A percentile compares a stretch with the other conserved stretches of the same genome.
Evolutionary conservation across 2,113 vertebrate species (phyloP).

Genomic region (Noctilio leporinus): DNA sequence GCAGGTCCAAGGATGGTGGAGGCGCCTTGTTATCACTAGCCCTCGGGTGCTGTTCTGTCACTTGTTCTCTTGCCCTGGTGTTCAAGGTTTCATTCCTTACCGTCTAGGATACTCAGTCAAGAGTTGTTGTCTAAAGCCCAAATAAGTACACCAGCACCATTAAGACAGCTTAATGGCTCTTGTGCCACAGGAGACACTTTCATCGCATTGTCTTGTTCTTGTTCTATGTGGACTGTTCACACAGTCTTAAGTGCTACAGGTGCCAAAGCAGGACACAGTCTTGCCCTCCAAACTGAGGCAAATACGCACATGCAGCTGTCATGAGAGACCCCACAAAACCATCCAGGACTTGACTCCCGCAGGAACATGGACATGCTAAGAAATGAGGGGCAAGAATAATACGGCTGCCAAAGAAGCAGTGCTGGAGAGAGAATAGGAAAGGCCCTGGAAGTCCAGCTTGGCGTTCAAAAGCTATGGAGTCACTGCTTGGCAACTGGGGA

Average conservation of each 20-base stretch:
- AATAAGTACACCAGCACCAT: not conserved
- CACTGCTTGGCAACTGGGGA: not conserved
- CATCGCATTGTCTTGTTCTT: not conserved
- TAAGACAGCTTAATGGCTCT: not conserved
- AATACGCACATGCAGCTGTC: rapidly evolving
- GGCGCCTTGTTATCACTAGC: not conserved
- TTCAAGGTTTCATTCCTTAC: not conserved
- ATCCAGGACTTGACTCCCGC: not conserved
- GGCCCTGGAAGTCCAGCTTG: not conserved
- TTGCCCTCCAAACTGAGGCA: not conserved
- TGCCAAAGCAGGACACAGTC: not conserved
- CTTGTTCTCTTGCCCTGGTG: not conserved
- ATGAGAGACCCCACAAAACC: not conserved
- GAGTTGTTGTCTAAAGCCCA: not conserved
- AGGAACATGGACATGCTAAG: not conserved
- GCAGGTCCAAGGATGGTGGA: not conserved
- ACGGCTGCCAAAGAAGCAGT: not conserved
- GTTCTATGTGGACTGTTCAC: not conserved
- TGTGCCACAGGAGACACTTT: not conserved
- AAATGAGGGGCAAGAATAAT: not conserved
- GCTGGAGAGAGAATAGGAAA: not conserved
- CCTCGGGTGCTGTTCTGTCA: too few relatives aligned
- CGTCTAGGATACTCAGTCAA: not conserved
- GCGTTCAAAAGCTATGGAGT: not conserved
- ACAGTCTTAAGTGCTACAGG: not conserved